Evolutionary conservation across 2,888 invertebrate genomes (phyloP).

Genomic region (Papilio gigon): DNA sequence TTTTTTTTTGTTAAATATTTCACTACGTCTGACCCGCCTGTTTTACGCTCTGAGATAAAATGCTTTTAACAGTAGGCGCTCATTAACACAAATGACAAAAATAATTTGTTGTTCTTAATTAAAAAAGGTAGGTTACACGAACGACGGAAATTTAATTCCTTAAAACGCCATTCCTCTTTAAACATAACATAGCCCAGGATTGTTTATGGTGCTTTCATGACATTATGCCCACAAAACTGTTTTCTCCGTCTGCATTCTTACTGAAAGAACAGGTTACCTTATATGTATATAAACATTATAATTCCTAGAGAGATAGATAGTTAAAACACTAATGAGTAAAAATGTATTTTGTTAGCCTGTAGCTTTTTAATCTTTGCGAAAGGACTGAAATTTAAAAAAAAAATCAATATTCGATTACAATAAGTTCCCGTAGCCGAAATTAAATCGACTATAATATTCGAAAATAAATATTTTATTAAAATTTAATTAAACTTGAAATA

Average conservation of each 20-base stretch:
- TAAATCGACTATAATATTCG: too few relatives aligned
- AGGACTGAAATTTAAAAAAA: too few relatives aligned
- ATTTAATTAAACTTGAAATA: too few relatives aligned
- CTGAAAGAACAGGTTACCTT: not conserved
- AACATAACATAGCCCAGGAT: not conserved
- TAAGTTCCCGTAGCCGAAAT: too few relatives aligned
- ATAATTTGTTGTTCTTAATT: constrained; percentile 39
- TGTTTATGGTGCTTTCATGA: not conserved
- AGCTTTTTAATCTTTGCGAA: too few relatives aligned
- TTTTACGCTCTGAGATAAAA: constrained; percentile 20
- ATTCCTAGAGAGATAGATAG: not conserved
- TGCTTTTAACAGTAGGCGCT: constrained; percentile 26
- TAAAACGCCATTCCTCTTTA: constrained; percentile 24
- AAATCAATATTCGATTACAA: too few relatives aligned
- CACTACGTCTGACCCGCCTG: not conserved
- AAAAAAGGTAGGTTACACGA: constrained; percentile 29
- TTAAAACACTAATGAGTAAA: too few relatives aligned
- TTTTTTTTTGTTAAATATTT: not conserved
- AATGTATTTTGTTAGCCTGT: too few relatives aligned
- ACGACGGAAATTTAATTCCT: constrained; percentile 33
- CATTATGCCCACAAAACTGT: constrained; percentile 4
- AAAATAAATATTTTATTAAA: too few relatives aligned
- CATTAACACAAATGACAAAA: constrained; percentile 37
- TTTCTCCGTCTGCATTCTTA: not conserved
- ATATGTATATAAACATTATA: not conserved